A percentile compares a stretch with the other conserved stretches of the same genome.
Conservation (phyloP, 2,113 vertebrate genomes). For the Motacilla tschutschensis region DNA sequence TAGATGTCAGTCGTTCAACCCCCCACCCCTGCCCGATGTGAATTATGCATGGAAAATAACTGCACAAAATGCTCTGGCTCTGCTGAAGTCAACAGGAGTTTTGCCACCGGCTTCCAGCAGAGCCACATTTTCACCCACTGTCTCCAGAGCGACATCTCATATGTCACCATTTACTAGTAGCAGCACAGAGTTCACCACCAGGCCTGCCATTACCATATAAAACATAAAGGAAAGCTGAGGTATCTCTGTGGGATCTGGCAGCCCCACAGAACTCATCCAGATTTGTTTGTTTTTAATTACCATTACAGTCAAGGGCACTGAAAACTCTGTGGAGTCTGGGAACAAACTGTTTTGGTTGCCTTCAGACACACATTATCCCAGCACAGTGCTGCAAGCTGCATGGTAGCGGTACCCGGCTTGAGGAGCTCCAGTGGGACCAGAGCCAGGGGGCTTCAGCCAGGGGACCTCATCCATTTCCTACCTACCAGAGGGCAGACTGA, state of each 20-base stretch:
- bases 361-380: neutral
- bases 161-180: neutral
- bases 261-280: constrained; percentile 1
- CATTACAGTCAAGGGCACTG: constrained; percentile 7
- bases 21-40: neutral
- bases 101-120: neutral
- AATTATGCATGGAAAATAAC: constrained; percentile 27
- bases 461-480: neutral
- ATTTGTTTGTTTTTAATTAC: constrained; percentile 59
- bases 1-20: neutral
- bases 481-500: neutral
- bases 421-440: neutral
- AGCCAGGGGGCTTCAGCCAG: neutral
- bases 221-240: constrained; percentile 30
- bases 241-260: constrained; percentile 31
- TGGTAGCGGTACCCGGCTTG: accelerated
- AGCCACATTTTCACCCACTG: neutral
- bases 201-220: neutral
- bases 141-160: neutral
- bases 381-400: neutral
- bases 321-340: constrained; percentile 29
- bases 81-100: neutral
- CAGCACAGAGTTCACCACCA: neutral
- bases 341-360: constrained; percentile 31
- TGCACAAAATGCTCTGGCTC: neutral